Percentiles rank a stretch among this genome's conserved stretches.
Evolutionary conservation across 2,888 invertebrate genomes (phyloP).

Genomic region (Sipha maydis): DNA sequence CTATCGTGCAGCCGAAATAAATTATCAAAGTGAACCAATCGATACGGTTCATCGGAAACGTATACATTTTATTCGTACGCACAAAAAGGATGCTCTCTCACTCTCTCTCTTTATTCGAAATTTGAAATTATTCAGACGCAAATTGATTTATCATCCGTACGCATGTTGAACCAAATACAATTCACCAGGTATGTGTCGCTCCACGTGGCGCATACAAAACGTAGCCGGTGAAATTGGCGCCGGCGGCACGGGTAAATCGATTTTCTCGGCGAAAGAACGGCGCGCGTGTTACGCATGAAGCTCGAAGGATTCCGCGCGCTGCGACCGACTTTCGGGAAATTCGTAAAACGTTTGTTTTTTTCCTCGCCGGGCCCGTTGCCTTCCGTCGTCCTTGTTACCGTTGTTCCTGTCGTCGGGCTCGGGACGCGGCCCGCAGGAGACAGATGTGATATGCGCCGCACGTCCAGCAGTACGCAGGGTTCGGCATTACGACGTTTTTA

Average conservation of each 20-base stretch:
- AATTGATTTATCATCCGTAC: constrained; percentile 10
- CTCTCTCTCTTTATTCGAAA: neutral
- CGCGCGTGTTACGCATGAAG: neutral
- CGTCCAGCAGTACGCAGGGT: no score
- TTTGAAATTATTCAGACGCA: neutral
- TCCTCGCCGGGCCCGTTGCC: no score
- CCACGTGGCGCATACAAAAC: neutral
- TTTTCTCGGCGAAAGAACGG: neutral
- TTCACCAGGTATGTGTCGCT: neutral
- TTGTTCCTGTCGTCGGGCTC: no score
- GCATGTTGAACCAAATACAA: neutral
- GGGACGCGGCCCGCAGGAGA: no score
- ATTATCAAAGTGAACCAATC: neutral
- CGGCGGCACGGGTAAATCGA: neutral
- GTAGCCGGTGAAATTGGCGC: no score
- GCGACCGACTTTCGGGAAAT: neutral
- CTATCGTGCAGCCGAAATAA: neutral
- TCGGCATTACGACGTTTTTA: no score
- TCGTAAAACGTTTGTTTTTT: neutral
- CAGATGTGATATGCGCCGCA: no score
- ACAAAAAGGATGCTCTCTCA: neutral
- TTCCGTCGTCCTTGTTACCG: no score
- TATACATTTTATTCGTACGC: neutral
- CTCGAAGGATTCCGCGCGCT: neutral
- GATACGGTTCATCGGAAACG: neutral